Conservation (phyloP, 2,888 invertebrate species). For the Tachina grossa region DNA sequence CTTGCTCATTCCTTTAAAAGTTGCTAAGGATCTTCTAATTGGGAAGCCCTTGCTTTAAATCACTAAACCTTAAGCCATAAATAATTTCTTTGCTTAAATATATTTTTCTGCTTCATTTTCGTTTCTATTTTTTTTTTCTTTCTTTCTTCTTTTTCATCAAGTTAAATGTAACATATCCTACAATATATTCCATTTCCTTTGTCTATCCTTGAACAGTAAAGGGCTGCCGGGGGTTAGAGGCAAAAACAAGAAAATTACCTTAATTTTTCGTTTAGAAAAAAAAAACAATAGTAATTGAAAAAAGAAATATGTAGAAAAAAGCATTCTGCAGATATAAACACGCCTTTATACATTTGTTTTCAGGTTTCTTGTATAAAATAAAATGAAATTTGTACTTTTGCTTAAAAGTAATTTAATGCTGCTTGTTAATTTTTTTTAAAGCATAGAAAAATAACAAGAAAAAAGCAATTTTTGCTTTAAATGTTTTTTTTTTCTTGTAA, state of each 20-base stretch:
- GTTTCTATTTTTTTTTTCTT: not conserved
- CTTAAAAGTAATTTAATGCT: conserved; percentile 45
- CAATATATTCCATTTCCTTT: conserved; percentile 64
- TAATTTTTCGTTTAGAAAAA: conserved; percentile 25
- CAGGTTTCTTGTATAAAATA: not conserved
- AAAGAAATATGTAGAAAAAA: conserved; percentile 42
- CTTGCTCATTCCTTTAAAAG: too few relatives aligned
- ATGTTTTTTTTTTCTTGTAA: conserved; percentile 32
- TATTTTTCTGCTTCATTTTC: not conserved
- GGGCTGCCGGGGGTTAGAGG: not conserved
- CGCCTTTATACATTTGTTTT: conserved; percentile 55
- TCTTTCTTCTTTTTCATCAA: conserved; percentile 4
- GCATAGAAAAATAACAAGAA: conserved; percentile 15
- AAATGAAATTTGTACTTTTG: conserved; percentile 40
- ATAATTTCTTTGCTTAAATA: conserved; percentile 27
- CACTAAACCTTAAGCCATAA: conserved; percentile 17
- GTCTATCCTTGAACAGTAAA: conserved; percentile 52
- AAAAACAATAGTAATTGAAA: conserved; percentile 19
- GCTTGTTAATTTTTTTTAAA: conserved; percentile 32
- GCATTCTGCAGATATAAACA: conserved; percentile 64
- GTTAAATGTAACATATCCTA: conserved; percentile 55
- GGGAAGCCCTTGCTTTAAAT: not conserved
- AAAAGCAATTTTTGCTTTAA: conserved; percentile 41
- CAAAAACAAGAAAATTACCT: conserved; percentile 25
- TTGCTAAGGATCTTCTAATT: too few relatives aligned